Conservation (phyloP, 2,888 invertebrate genomes). For the Ectobius pallidus region DNA sequence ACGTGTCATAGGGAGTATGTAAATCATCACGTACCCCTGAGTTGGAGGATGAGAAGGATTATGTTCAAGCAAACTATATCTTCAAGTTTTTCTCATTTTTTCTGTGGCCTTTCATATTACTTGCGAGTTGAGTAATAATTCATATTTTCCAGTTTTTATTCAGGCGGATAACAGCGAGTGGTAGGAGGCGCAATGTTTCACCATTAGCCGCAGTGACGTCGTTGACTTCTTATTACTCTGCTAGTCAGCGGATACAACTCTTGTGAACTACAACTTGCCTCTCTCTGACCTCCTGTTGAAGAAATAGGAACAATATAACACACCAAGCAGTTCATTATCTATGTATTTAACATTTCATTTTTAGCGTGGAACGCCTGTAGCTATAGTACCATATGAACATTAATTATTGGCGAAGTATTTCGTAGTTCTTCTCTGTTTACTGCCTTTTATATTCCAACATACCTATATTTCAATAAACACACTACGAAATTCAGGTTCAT, state of each 20-base stretch:
- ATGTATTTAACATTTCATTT: too few relatives aligned
- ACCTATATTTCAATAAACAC: too few relatives aligned
- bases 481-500: too few relatives aligned
- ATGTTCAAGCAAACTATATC: neutral
- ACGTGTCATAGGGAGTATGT: neutral
- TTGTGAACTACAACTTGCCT: too few relatives aligned
- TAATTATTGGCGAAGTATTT: too few relatives aligned
- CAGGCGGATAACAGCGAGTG: neutral
- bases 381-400: too few relatives aligned
- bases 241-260: neutral
- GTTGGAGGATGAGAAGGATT: neutral
- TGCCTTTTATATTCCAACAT: too few relatives aligned
- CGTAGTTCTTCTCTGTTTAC: too few relatives aligned
- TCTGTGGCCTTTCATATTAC: neutral
- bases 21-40: neutral
- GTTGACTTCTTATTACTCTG: neutral
- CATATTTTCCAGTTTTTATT: slow-evolving; percentile 10
- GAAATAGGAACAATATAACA: too few relatives aligned
- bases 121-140: slow-evolving; percentile 7
- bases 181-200: slow-evolving; percentile 21
- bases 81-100: neutral
- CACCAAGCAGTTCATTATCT: too few relatives aligned
- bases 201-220: slow-evolving; percentile 23
- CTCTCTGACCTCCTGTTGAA: too few relatives aligned
- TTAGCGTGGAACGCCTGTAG: too few relatives aligned